Conservation (phyloP, 2,888 invertebrate genomes). For the Cyrtodaria siliqua region DNA sequence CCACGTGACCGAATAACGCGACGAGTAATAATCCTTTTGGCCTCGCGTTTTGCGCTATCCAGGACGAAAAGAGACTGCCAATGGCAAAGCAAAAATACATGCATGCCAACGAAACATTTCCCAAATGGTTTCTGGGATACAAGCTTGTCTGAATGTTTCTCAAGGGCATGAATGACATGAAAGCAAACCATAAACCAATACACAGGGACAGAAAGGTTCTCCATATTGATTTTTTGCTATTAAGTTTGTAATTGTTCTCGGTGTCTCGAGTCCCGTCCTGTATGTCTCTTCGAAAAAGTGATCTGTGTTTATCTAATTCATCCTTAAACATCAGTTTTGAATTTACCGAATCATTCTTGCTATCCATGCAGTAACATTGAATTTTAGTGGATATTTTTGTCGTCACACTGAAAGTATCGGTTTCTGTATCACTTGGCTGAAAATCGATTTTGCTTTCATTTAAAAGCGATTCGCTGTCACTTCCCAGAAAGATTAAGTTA, state of each 20-base stretch:
- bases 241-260: conserved; percentile 54
- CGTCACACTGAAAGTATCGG: conserved; percentile 25
- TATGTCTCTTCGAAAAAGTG: conserved; percentile 41
- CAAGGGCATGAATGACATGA: conserved; percentile 72
- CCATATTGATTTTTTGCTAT: conserved; percentile 69
- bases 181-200: conserved; percentile 67
- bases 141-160: conserved; percentile 78
- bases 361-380: conserved; percentile 12
- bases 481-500: conserved; percentile 52
- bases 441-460: conserved; percentile 30
- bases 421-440: conserved; percentile 10
- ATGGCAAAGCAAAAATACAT: conserved; percentile 77
- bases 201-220: conserved; percentile 70
- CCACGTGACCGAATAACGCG: conserved; percentile 77
- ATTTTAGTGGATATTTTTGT: conserved; percentile 21
- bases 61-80: conserved; percentile 73
- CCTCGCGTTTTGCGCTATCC: conserved; percentile 74
- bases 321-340: conserved; percentile 55
- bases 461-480: conserved; percentile 54
- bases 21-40: conserved; percentile 77
- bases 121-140: conserved; percentile 70
- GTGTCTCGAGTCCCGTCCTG: conserved; percentile 47
- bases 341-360: background rate
- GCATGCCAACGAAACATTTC: conserved; percentile 74
- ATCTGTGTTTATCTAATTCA: conserved; percentile 56